Base-by-base conservation (phyloP, 2,113 vertebrate species). In the Daboia siamensis region DNA sequence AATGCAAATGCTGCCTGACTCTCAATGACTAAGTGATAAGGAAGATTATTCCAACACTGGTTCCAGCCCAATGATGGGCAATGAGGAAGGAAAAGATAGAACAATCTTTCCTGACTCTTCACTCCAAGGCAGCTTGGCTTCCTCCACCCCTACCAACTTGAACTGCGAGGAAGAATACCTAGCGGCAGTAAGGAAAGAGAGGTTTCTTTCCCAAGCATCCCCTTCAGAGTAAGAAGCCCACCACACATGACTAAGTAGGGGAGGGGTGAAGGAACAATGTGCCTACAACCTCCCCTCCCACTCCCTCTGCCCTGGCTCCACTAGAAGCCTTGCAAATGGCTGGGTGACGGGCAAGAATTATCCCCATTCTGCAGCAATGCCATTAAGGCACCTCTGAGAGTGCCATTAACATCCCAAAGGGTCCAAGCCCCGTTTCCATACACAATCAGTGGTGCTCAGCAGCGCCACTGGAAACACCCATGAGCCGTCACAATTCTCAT, bases 401-500 rank as follows among this genome's bases (percentile, higher is more conserved):
- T 96, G 96, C 98, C 98, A 98, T 98, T 98, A 98, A 96, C 96
- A 89, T 87, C 94, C 95, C 92, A 87, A 95, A 96, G 97, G 97
- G 97, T 96, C 69, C 93, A 93, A 96, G 96, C 95, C 85, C 96
- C 94, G 94, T 59, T 94, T 95, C 98, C 95, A 90, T 92, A 52
- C 46, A 29, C 97, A 96, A 96, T 97, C 96, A 97, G 95, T 94
- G 94, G 93, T 92, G 94, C 92, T 61, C 96, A 10, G 80, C 95
- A 96, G 98, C 95, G 94, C 97, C 97, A 97, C 96, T 98, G 98
- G 98, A 99, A 98, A 98, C 98, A 98, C 98, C 98, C 98, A 98
- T 99, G 98, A 99, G 98, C 95, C 95, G 97, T 98, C 98, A 98
- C 98, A 97, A 96, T 97, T 98, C 98, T 98, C 98, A 98, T 99